Percentiles rank a stretch among this genome's conserved stretches.
Conservation (phyloP, 2,888 invertebrate species). For the Pilophorus perplexus region DNA sequence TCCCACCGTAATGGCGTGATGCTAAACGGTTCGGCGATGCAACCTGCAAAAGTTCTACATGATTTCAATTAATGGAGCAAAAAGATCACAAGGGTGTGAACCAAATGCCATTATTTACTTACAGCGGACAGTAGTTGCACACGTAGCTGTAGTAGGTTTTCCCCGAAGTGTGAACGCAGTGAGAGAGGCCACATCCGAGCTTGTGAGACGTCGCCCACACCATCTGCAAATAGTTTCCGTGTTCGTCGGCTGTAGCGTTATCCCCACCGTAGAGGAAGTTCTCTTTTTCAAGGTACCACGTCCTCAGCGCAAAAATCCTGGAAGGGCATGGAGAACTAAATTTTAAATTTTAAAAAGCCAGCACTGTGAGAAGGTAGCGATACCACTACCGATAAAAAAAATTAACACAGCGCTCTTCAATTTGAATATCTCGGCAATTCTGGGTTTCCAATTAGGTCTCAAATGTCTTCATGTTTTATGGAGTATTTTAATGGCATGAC, state of each 20-base stretch:
- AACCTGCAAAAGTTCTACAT: no score
- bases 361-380: no score
- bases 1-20: no score
- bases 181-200: conserved; percentile 72
- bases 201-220: conserved; percentile 76
- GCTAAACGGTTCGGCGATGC: no score
- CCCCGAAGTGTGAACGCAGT: conserved; percentile 61
- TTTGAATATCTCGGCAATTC: not conserved
- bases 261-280: conserved; percentile 69
- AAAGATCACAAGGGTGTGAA: no score
- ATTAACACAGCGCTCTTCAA: not conserved
- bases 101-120: no score
- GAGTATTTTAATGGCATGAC: no score
- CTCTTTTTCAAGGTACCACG: conserved; percentile 73
- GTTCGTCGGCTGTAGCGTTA: conserved; percentile 60
- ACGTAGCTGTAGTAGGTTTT: conserved; percentile 74
- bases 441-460: no score
- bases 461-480: no score
- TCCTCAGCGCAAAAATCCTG: conserved; percentile 76
- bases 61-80: no score
- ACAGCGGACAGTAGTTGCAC: conserved; percentile 83
- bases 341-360: no score
- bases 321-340: no score
- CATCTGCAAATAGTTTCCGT: conserved; percentile 81
- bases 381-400: not conserved